Evolutionary conservation across 35 echinoderm and acorn worm genomes (phyloP), one percentile per base, ranked within the genome.

Genomic region (Heliocidaris tuberculata): DNA sequence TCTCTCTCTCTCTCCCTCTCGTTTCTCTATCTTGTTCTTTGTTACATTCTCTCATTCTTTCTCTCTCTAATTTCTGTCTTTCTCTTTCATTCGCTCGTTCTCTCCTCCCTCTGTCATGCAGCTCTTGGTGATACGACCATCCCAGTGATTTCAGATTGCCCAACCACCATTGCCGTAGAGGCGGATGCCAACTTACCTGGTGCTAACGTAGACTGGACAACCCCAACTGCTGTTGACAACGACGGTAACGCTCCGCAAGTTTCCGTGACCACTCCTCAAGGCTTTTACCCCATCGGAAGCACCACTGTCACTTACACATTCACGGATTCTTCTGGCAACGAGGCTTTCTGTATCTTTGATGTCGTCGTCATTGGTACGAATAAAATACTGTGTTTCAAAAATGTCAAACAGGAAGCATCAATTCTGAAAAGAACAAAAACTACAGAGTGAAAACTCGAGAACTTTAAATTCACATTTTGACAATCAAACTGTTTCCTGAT

Each of bases 281-380:
- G 94, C 15, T 17, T 32, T 27, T 97, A 96, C 70, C 17, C 89
- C 56, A 56, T 97, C 60, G 96, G 96, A 4, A 86, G 30, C 42
- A 96, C 96, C 32, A 71, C 59, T 6, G 96, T 97, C 32, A 92
- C 31, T 13, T 97, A 97, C 70, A 96, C 87, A 16, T 97, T 97
- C 85, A 91, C 29, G 32, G 96, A 97, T 61, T 90, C 88, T 19
- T 42, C 61, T 21, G 95, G 95, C 30, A 96, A 97, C 49, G 35
- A 96, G 52, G 95, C 95, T 10, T 31, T 48, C 27, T 97, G 96
- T 49, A 85, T 94, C 9, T 98, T 98, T 93, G 85, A 32, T 49
- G 88, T 96, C 2, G 94, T 93, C 29, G 97, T 98, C 7, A 89
- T 89, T 9, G 87, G 87, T 89, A 48, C 31, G 87, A 89, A 30